phyloP scores from a whole-genome alignment of 2,113 vertebrate genomes.

The Spermophilus dauricus region DNA sequence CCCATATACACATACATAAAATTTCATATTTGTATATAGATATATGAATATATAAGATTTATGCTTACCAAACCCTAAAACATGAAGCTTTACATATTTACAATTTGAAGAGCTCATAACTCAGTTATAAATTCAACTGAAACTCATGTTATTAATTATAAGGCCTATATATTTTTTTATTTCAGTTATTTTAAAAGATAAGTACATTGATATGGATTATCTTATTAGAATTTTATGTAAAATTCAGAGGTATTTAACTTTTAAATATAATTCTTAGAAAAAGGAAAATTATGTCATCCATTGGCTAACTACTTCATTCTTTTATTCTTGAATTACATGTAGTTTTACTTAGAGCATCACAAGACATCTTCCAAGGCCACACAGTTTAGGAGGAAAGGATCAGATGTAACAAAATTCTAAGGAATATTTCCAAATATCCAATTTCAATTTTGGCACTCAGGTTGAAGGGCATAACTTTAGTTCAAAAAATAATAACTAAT shows the following conservation, averaged over 20 bases:
- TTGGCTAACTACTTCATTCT: conserved; percentile 28
- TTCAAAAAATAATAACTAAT: not conserved
- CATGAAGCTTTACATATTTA: too few species aligned
- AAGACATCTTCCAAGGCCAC: not conserved
- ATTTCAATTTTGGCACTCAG: not conserved
- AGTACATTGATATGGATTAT: not conserved
- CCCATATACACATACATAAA: too few species aligned
- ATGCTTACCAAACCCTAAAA: too few species aligned
- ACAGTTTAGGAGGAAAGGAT: not conserved
- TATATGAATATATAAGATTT: too few species aligned
- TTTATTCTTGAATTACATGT: not conserved
- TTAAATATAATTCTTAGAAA: not conserved
- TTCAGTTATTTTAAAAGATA: not conserved
- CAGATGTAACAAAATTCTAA: not conserved
- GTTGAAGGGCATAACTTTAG: not conserved
- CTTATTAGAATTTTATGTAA: not conserved
- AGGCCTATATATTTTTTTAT: not conserved
- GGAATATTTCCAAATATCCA: not conserved
- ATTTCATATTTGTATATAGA: too few species aligned
- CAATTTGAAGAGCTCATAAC: too few species aligned
- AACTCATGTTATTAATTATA: conserved; percentile 25
- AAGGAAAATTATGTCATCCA: conserved; percentile 29
- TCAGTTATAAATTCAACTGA: too few species aligned
- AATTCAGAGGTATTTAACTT: not conserved
- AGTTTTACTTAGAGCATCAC: not conserved